Evolutionary conservation across 2,113 vertebrate species (phyloP).

Genomic region (Clinocottus analis): DNA sequence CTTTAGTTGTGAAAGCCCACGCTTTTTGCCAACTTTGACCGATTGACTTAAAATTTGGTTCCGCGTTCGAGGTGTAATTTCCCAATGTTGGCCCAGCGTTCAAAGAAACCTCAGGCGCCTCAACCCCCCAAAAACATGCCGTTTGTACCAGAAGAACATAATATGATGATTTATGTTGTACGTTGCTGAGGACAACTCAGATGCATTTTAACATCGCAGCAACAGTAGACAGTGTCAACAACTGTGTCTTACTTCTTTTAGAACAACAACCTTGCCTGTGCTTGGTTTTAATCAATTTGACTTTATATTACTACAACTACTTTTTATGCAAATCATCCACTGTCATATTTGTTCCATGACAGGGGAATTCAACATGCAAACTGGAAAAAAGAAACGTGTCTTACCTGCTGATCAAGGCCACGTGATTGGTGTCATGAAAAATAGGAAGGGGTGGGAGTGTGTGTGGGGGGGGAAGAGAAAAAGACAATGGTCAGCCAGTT

Average conservation of each 20-base stretch:
- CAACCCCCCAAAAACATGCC: too few species aligned
- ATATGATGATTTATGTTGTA: not conserved
- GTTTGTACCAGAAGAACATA: not conserved
- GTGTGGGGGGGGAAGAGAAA: slow-evolving; percentile 24
- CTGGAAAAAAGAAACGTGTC: slow-evolving; percentile 22
- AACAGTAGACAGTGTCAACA: not conserved
- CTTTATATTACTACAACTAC: not conserved
- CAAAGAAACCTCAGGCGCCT: not conserved
- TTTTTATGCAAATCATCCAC: not conserved
- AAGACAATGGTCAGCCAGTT: slow-evolving; percentile 40
- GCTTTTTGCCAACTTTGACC: too few species aligned
- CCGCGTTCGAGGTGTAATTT: too few species aligned
- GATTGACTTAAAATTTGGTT: too few species aligned
- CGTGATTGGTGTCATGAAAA: slow-evolving; percentile 20
- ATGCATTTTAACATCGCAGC: not conserved
- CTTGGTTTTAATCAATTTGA: not conserved
- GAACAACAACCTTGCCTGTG: not conserved
- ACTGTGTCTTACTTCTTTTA: not conserved
- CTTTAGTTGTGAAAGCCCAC: too few species aligned
- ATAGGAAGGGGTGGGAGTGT: not conserved
- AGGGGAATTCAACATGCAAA: slow-evolving; percentile 1
- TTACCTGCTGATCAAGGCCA: slow-evolving; percentile 62
- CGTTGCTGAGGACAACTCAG: not conserved
- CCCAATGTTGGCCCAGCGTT: not conserved
- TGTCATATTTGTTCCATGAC: not conserved